phyloP scores from a whole-genome alignment of 2,797 vertebrate species.

The Erpetoichthys calabaricus region DNA sequence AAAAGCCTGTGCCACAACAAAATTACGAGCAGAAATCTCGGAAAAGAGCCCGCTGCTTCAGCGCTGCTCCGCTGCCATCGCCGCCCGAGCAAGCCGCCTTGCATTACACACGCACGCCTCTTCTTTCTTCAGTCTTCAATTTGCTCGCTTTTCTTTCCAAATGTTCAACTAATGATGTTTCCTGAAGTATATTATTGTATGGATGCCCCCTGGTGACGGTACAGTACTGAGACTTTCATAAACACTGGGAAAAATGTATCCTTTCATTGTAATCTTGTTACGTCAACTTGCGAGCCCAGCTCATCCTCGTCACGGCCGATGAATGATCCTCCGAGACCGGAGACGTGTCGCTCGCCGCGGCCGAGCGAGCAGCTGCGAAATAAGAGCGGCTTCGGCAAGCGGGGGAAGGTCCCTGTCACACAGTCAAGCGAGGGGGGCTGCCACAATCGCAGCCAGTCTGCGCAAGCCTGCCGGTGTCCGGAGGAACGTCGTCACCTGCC shows the following conservation, averaged over 20 bases:
- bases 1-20: constrained; percentile 51
- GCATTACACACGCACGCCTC: too few species aligned
- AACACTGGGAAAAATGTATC: constrained; percentile 40
- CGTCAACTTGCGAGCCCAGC: constrained; percentile 40
- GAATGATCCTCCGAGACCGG: constrained; percentile 26
- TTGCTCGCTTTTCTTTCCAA: constrained; percentile 1
- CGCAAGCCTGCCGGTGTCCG: too few species aligned
- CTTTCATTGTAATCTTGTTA: constrained; percentile 36
- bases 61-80: constrained; percentile 29
- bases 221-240: constrained; percentile 41
- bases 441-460: too few species aligned
- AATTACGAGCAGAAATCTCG: constrained; percentile 41
- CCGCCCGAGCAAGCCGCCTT: not conserved
- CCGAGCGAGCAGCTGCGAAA: too few species aligned
- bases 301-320: constrained; percentile 26
- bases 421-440: too few species aligned
- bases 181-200: constrained; percentile 53
- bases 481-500: too few species aligned
- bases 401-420: too few species aligned
- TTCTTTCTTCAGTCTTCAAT: too few species aligned
- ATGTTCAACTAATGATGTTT: constrained; percentile 36
- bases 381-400: too few species aligned
- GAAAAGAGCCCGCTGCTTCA: constrained; percentile 36
- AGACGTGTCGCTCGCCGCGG: too few species aligned
- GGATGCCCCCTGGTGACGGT: constrained; percentile 66